phyloP scores from a whole-genome alignment of 64 coral and sea anemone species.

The Montipora foliosa region DNA sequence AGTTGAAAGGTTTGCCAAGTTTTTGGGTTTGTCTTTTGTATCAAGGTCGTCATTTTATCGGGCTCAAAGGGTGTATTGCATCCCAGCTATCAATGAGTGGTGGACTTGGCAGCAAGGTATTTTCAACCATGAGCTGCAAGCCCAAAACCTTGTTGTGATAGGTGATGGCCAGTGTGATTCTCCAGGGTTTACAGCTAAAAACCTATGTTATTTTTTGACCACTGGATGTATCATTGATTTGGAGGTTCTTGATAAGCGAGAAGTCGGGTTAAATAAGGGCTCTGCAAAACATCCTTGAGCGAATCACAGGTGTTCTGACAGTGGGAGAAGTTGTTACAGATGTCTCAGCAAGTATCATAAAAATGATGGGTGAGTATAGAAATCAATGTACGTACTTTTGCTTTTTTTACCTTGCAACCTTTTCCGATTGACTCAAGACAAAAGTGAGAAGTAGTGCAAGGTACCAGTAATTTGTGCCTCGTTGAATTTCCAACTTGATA shows the following conservation, averaged over 20 bases:
- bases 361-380: not conserved
- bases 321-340: too few relatives aligned
- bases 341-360: too few relatives aligned
- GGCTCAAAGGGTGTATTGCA: slow-evolving; percentile 38
- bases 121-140: slow-evolving; percentile 31
- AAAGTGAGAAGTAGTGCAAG: not conserved
- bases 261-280: too few relatives aligned
- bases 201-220: not conserved
- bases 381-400: not conserved
- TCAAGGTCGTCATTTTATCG: slow-evolving; percentile 62
- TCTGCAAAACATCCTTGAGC: too few relatives aligned
- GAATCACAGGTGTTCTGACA: too few relatives aligned
- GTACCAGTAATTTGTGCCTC: not conserved
- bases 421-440: not conserved
- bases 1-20: slow-evolving; percentile 42
- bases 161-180: slow-evolving; percentile 84
- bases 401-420: not conserved
- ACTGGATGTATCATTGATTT: slow-evolving; percentile 34
- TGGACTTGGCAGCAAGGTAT: slow-evolving; percentile 55
- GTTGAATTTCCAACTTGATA: not conserved
- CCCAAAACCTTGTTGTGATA: slow-evolving; percentile 17
- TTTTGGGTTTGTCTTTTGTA: slow-evolving; percentile 47
- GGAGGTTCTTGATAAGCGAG: slow-evolving; percentile 28
- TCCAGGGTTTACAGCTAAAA: slow-evolving; percentile 36
- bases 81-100: slow-evolving; percentile 67